Evolutionary conservation across 2,797 vertebrate genomes (phyloP).

Genomic region (Benthosema pterotum): DNA sequence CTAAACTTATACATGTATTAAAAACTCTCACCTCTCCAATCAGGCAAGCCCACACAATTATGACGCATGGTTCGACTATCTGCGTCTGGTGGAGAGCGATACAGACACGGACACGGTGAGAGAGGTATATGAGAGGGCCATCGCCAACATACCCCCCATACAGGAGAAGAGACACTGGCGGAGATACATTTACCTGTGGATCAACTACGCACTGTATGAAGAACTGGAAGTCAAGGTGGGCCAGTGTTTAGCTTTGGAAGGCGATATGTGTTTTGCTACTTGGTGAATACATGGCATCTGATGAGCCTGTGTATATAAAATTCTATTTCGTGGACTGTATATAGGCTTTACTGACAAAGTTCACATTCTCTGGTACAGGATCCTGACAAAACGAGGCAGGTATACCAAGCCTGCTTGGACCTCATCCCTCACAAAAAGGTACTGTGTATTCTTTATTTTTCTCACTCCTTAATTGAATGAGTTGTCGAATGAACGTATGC

Average conservation of each 20-base stretch:
- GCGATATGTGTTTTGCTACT: no score
- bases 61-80: conserved; percentile 97
- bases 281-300: no score
- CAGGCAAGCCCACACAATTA: conserved; percentile 98
- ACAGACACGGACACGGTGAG: conserved; percentile 86
- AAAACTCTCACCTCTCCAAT: background rate
- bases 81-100: conserved; percentile 95
- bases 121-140: conserved; percentile 95
- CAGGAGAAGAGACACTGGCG: conserved; percentile 98
- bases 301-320: no score
- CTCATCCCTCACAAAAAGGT: conserved; percentile 99
- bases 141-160: conserved; percentile 92
- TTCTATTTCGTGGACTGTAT: no score
- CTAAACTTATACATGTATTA: no score
- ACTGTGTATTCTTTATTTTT: conserved; percentile 13
- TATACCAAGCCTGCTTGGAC: conserved; percentile 94
- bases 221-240: conserved; percentile 95
- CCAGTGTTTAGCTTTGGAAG: background rate
- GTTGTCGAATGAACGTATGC: no score
- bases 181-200: conserved; percentile 97
- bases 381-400: conserved; percentile 91
- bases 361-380: conserved; percentile 78
- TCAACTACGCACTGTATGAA: conserved; percentile 95
- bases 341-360: background rate
- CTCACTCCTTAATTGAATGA: no score